phyloP scores from a whole-genome alignment of 1,140 invertebrate species.

The Lepidotrigona ventralis region DNA sequence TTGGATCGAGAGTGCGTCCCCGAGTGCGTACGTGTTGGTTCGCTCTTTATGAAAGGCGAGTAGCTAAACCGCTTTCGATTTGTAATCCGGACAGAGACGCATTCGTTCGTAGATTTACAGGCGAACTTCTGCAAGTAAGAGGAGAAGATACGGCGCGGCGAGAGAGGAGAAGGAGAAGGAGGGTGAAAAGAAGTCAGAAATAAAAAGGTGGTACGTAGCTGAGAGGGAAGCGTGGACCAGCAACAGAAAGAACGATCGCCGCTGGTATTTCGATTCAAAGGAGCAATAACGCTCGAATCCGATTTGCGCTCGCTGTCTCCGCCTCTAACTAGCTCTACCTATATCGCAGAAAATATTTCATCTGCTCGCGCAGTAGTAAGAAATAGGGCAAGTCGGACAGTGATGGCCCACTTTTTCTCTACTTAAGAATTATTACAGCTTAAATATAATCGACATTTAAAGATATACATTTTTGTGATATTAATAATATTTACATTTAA shows the following conservation, averaged over 20 bases:
- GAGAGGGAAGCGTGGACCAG: neutral
- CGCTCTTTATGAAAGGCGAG: constrained; percentile 72
- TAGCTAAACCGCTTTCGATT: constrained; percentile 74
- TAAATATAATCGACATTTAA: too few species aligned
- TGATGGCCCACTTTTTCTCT: too few species aligned
- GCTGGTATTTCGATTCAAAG: constrained; percentile 70
- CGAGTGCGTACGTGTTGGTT: constrained; percentile 60
- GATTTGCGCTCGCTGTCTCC: constrained; percentile 57
- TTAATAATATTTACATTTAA: too few species aligned
- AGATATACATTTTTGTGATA: too few species aligned
- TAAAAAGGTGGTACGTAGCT: constrained; percentile 7
- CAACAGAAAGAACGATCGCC: constrained; percentile 50
- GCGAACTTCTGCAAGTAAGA: constrained; percentile 25
- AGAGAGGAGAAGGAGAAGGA: constrained; percentile 8
- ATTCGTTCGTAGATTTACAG: constrained; percentile 71
- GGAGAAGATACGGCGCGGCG: neutral
- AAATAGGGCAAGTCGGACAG: too few species aligned
- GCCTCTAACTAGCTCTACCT: constrained; percentile 60
- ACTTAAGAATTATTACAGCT: too few species aligned
- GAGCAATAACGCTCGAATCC: constrained; percentile 71
- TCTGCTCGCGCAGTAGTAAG: too few species aligned
- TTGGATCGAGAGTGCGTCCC: constrained; percentile 51
- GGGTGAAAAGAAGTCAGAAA: constrained; percentile 35
- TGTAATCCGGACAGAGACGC: constrained; percentile 73
- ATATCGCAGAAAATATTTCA: constrained; percentile 68